phyloP scores from a whole-genome alignment of 1,140 invertebrate species.

The Diorhabda elongata region DNA sequence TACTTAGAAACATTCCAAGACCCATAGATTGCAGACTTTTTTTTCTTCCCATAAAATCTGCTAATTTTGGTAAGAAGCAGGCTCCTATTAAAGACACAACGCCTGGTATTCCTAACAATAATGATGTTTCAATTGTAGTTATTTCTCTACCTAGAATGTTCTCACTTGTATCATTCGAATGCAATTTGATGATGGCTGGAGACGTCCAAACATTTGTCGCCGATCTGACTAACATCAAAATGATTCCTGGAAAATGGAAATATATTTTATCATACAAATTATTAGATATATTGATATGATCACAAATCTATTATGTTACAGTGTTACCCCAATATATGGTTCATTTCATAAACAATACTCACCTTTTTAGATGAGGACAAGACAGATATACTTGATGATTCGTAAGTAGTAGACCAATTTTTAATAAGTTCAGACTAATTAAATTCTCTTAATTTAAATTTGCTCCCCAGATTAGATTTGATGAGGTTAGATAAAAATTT shows the following conservation, averaged over 20 bases:
- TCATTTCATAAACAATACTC: no score
- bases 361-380: no score
- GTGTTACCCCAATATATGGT: no score
- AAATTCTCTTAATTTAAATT: no score
- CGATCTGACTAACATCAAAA: background rate
- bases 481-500: no score
- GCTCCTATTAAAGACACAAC: background rate
- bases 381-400: no score
- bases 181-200: conserved; percentile 2
- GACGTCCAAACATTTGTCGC: background rate
- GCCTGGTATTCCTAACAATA: background rate
- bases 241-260: background rate
- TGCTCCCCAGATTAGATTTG: no score
- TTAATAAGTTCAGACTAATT: no score
- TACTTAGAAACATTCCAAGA: conserved; percentile 45
- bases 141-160: background rate
- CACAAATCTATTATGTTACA: no score
- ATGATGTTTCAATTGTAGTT: background rate
- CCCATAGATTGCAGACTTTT: conserved; percentile 44
- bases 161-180: background rate
- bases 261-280: no score
- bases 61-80: background rate
- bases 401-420: no score
- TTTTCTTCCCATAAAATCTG: conserved; percentile 44
- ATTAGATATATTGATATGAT: no score